phyloP scores from a whole-genome alignment of 2,113 vertebrate genomes.

The Mus spicilegus region DNA sequence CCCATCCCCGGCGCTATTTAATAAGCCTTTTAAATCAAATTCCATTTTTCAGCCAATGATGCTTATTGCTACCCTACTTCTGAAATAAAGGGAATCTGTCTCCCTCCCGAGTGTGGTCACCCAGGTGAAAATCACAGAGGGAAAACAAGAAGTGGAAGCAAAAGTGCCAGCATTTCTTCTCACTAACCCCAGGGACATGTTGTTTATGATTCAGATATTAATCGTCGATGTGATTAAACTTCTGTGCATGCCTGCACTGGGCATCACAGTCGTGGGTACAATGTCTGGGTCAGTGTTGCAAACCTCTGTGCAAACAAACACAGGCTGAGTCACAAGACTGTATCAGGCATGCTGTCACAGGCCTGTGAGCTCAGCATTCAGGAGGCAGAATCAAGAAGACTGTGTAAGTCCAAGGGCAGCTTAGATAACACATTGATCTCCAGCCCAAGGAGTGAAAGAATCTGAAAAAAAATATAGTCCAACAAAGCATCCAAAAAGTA shows the following conservation, averaged over 20 bases:
- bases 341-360: not conserved
- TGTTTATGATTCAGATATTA: not conserved
- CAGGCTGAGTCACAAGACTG: not conserved
- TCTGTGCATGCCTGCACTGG: not conserved
- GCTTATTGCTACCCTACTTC: not conserved
- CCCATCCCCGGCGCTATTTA: not conserved
- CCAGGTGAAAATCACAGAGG: not conserved
- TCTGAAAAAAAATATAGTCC: too few relatives aligned
- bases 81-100: not conserved
- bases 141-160: not conserved
- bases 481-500: not conserved
- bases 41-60: not conserved
- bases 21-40: not conserved
- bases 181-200: not conserved
- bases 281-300: not conserved
- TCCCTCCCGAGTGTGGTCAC: not conserved
- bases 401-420: not conserved
- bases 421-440: not conserved
- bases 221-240: not conserved
- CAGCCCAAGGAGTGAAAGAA: not conserved
- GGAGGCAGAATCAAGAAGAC: not conserved
- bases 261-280: accelerated
- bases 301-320: not conserved
- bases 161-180: accelerated
- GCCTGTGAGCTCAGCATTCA: not conserved